Conservation (phyloP, 1,140 invertebrate genomes). For the Onthophagus taurus region DNA sequence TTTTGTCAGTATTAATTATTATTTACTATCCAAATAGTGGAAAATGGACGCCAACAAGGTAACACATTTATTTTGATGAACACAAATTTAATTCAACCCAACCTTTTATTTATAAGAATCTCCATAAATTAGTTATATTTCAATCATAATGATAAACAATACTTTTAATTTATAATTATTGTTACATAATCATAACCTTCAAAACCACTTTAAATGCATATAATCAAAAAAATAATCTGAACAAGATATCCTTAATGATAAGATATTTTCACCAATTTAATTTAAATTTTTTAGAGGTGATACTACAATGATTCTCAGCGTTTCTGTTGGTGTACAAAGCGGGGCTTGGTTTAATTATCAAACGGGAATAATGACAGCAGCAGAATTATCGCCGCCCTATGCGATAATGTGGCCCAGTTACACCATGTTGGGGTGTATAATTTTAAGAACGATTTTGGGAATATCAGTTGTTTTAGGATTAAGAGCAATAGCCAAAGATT, state of each 20-base stretch:
- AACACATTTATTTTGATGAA: conserved; percentile 22
- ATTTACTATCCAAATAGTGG: conserved; percentile 64
- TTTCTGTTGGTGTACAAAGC: conserved; percentile 64
- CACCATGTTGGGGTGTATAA: conserved; percentile 52
- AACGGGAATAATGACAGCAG: conserved; percentile 53
- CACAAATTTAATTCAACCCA: too few relatives aligned
- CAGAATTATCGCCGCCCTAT: conserved; percentile 53
- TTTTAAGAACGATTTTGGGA: conserved; percentile 64
- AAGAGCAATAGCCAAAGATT: conserved; percentile 55
- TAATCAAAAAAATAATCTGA: too few relatives aligned
- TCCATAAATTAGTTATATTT: too few relatives aligned
- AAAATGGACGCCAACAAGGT: conserved; percentile 76
- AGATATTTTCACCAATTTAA: neutral
- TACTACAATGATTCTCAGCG: conserved; percentile 73
- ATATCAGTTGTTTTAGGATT: conserved; percentile 60
- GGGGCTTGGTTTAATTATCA: conserved; percentile 82
- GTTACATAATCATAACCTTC: too few relatives aligned
- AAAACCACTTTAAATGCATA: too few relatives aligned
- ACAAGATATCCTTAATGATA: too few relatives aligned
- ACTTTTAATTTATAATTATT: too few relatives aligned
- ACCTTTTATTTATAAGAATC: too few relatives aligned
- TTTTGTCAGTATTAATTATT: conserved; percentile 54
- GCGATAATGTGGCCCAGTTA: conserved; percentile 67
- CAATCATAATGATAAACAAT: too few relatives aligned
- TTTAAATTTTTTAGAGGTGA: conserved; percentile 59